A percentile compares a stretch with the other conserved stretches of the same genome.
Evolutionary conservation across 2,113 vertebrate species (phyloP).

Genomic region (Falcunculus frontatus): DNA sequence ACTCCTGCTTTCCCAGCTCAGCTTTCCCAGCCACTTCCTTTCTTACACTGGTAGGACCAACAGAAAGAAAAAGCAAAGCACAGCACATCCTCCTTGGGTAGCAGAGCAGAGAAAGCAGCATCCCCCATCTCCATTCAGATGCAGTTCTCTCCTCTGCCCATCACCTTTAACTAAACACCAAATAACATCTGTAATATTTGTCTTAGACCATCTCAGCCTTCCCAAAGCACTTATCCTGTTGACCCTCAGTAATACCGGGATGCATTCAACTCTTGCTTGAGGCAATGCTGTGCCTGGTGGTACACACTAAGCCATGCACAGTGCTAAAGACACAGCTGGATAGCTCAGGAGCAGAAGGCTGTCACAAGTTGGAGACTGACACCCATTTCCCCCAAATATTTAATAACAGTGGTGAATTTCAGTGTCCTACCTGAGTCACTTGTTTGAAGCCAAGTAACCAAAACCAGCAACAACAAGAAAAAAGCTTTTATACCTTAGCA

Average conservation of each 20-base stretch:
- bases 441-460: not conserved
- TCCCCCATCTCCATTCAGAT: too few species aligned
- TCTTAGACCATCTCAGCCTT: not conserved
- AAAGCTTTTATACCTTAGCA: not conserved
- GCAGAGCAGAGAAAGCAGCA: not conserved
- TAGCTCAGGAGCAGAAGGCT: not conserved
- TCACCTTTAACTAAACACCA: not conserved
- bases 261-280: too few species aligned
- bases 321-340: not conserved
- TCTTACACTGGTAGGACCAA: not conserved
- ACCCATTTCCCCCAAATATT: not conserved
- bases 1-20: not conserved
- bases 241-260: not conserved
- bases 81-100: rapidly evolving
- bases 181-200: not conserved
- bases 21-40: not conserved
- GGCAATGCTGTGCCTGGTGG: not conserved
- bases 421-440: not conserved
- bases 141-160: not conserved
- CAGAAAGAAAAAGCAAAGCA: not conserved
- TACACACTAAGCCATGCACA: not conserved
- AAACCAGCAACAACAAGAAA: not conserved
- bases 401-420: not conserved
- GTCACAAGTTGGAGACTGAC: not conserved
- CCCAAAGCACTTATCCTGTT: not conserved